Base-by-base conservation (phyloP, 2,797 vertebrate species). In the Macropus fuliginosus region DNA sequence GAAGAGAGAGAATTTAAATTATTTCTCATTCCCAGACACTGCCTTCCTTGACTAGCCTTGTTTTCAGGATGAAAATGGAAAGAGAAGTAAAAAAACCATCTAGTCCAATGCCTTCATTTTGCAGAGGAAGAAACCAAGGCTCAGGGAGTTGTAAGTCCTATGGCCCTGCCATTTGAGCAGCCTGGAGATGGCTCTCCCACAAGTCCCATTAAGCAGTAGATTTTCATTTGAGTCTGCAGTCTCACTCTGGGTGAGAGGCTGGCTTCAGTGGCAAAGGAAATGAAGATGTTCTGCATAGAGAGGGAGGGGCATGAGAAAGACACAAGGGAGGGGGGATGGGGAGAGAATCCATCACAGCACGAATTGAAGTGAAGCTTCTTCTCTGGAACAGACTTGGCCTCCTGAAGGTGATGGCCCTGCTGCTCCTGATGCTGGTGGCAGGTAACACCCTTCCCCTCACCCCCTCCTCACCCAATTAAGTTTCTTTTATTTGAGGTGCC, bases 211-310 rank as follows among this genome's bases (percentile, higher is more conserved):
- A 93, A 94, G 40, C 66, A 0, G 1, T 28, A 92, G 66, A 46
- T 91, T 92, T 87, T 95, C 91, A 54, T 55, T 50, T 90, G 0
- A 9, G 6, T 46, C 46, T 1, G 28, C 46, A 28, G 52, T n/a
- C 56, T 93, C 24, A 31, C 34, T 56, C 92, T 27, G 92, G 56
- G 57, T 28, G 10, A 46, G 91, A 92, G 96, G 57, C 94, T 62
- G 56, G 56, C 94, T 87, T 87, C 74, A 46, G 62, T n/a, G 0
- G 40, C 18, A 93, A 92, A 97, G 97, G 97, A 97, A 98, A 95
- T 57, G 91, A 92, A 96, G 95, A 95, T 4, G 54, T 62, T 87
- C 24, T 54, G 50, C 94, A 90, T 66, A 59, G 66, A 91, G 3
- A 92, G 93, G 97, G 96, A 96, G 96, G 96, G 93, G 93, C 55